Evolutionary conservation across 2,797 vertebrate species (phyloP).

Genomic region (Hypotaenidia philippensis): DNA sequence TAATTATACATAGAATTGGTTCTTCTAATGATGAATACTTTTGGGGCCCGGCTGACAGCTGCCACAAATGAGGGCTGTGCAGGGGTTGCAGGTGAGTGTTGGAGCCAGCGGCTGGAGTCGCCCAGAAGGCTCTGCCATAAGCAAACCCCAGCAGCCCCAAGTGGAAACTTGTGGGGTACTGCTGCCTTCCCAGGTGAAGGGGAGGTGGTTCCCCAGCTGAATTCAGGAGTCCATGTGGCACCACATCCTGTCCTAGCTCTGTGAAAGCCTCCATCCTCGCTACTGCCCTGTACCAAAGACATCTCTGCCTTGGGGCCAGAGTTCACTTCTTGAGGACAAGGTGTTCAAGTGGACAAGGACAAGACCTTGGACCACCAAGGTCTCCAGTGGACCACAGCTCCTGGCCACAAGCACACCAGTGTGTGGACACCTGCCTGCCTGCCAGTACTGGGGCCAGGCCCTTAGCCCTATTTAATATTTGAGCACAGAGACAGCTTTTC

Average conservation of each 20-base stretch:
- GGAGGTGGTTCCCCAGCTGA: not conserved
- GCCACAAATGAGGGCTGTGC: not conserved
- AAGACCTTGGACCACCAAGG: no score
- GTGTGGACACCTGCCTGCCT: not conserved
- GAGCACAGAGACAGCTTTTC: not conserved
- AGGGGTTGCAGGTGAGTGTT: accelerated
- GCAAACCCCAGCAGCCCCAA: not conserved
- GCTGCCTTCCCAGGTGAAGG: not conserved
- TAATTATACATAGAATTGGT: not conserved
- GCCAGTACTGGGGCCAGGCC: not conserved
- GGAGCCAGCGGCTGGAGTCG: not conserved
- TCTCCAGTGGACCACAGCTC: not conserved
- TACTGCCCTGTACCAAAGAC: not conserved
- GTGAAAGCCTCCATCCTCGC: not conserved
- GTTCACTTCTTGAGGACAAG: not conserved
- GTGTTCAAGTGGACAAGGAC: no score
- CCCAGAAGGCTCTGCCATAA: not conserved
- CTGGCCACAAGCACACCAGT: accelerated
- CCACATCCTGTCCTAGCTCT: not conserved
- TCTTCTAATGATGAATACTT: not conserved
- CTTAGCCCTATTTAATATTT: accelerated
- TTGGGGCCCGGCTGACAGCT: accelerated
- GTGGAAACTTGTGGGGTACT: accelerated
- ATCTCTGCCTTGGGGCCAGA: not conserved
- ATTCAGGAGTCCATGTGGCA: accelerated